phyloP scores from a whole-genome alignment of 2,888 invertebrate species.

The Troides aeacus region DNA sequence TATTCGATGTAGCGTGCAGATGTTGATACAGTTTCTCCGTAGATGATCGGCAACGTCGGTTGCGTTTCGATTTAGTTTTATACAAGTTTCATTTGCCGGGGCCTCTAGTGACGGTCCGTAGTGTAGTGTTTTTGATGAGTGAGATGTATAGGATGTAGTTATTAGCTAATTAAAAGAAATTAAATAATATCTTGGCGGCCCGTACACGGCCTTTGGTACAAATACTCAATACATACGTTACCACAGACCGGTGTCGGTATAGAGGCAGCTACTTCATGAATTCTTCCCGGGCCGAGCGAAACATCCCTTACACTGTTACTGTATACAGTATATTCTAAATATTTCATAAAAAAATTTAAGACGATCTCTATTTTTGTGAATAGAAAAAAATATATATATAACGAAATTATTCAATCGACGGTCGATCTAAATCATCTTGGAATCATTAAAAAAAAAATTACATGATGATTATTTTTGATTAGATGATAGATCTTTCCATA shows the following conservation, averaged over 20 bases:
- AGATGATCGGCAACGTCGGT: slow-evolving; percentile 3
- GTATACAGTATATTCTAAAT: slow-evolving; percentile 25
- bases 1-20: too few relatives aligned
- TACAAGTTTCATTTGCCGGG: slow-evolving; percentile 4
- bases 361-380: slow-evolving; percentile 27
- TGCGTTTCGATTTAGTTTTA: neutral
- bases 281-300: slow-evolving; percentile 3
- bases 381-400: slow-evolving; percentile 14
- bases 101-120: slow-evolving; percentile 9
- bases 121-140: slow-evolving; percentile 50
- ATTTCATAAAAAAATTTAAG: slow-evolving; percentile 9
- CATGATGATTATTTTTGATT: slow-evolving; percentile 18
- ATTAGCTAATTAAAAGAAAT: slow-evolving; percentile 41
- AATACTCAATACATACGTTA: slow-evolving; percentile 75
- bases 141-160: slow-evolving; percentile 55
- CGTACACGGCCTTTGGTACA: slow-evolving; percentile 68
- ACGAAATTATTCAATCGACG: slow-evolving; percentile 27
- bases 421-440: slow-evolving; percentile 20
- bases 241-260: slow-evolving; percentile 38
- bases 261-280: slow-evolving; percentile 17
- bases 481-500: slow-evolving; percentile 32
- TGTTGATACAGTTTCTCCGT: too few relatives aligned
- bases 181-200: slow-evolving; percentile 37
- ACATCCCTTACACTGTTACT: neutral
- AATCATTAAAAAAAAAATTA: slow-evolving; percentile 20